Evolutionary conservation across 2,113 vertebrate genomes (phyloP), one percentile per base, ranked within the genome.

Genomic region (Anser cygnoides): DNA sequence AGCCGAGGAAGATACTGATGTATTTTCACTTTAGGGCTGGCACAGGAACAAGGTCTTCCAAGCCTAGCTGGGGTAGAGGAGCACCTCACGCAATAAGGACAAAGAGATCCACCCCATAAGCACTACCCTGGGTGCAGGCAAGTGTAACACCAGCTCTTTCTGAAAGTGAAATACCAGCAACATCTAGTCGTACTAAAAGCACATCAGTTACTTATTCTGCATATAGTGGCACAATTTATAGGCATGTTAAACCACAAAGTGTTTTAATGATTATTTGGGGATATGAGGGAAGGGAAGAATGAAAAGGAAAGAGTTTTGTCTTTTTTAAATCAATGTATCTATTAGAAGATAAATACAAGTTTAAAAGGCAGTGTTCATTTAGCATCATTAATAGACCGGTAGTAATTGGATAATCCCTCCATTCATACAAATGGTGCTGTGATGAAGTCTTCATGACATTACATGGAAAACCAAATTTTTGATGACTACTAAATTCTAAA

Each of bases 211-310:
- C 35, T 50, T 75, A 66, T 29, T 41, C 57, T 43, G 49, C 44
- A 44, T 57, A 22, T 26, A 67, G 14, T 6, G 4, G 13, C 26
- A 13, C 39, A 74, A 92, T 88, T 89, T 92, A 89, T 63, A 33
- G 67, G 33, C 41, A 37, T 74, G 39, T 66, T 83, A 87, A 91
- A 89, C 71, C 87, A 70, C 87, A 92, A 11, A 29, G 44, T 41
- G 23, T 49, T 92, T 89, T 85, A 93, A 87, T 74, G 61, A 66
- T 88, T 93, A 86, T 92, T 90, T 84, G 68, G 72, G 78, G 92
- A 80, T 17, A 19, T 9, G 29, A 88, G 49, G 16, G 68, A 90
- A 86, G 33, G 75, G 6, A 43, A 89, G 87, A 90, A 88, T 23
- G 63, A 84, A 79, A 74, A 92, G 52, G 58, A 35, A 76, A 93